Base-by-base conservation (phyloP, 2,113 vertebrate genomes). In the Ranitomeya imitator region DNA sequence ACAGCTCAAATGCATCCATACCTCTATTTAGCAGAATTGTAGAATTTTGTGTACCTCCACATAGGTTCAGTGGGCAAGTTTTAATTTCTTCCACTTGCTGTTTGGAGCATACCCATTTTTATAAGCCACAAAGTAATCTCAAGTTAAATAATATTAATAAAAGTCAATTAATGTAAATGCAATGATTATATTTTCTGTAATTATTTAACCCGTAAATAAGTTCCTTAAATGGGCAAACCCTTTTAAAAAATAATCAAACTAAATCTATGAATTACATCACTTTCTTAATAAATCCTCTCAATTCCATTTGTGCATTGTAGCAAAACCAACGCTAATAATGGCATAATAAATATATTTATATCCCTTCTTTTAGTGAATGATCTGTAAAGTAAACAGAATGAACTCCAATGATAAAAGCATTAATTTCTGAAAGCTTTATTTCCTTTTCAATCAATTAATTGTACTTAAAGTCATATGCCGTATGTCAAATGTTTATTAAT, bases 401-500 rank as follows among this genome's bases (percentile, higher is more conserved):
- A 79, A 78, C 37, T 55, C 7, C 21, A 55, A 79, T 31, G 61
- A 86, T 86, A 86, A 86, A 86, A 65, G 85, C n/a, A 79, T 79
- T 86, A 69, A 67, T 65, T 86, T 86, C 59, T 21, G 26, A 86
- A 79, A 79, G 51, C 61, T 79, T 15, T 65, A 19, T 86, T 80
- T 79, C 54, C 52, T 52, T 61, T 86, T 76, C 83, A 73, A 83
- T 83, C 55, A 86, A 63, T 86, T 86, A 65, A 63, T 86, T 79
- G 59, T 86, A 77, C 57, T 79, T 45, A 86, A 79, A 86, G 45
- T 76, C 60, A 86, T 86, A 78, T 67, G 73, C 85, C 63, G 73
- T 79, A 79, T 79, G 37, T 79, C 60, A 86, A 63, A 79, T 37
- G 60, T 86, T 86, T 67, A 86, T 86, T 79, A 67, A 86, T 67